Evolutionary conservation across 2,113 vertebrate genomes (phyloP).

Genomic region (Papio anubis): DNA sequence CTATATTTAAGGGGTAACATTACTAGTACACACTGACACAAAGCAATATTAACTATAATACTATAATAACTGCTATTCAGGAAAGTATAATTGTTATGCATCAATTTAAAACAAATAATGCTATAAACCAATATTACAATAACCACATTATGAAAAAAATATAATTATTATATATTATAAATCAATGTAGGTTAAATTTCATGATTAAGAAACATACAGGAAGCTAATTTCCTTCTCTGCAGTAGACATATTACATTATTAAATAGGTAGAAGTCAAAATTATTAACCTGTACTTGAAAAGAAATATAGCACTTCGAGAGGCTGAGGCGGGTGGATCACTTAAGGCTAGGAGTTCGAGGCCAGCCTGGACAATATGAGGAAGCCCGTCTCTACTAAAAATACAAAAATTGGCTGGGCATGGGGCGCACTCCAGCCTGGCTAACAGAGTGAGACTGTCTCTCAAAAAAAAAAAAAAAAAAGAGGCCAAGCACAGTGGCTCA

Average conservation of each 20-base stretch:
- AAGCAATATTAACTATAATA: not conserved
- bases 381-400: too few relatives aligned
- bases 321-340: too few relatives aligned
- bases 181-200: not conserved
- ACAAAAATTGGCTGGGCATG: too few relatives aligned
- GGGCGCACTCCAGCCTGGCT: too few relatives aligned
- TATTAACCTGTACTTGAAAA: not conserved
- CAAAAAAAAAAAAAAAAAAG: too few relatives aligned
- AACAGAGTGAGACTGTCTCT: too few relatives aligned
- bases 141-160: not conserved
- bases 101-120: not conserved
- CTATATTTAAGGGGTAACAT: not conserved
- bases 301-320: not conserved
- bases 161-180: not conserved
- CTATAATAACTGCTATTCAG: not conserved
- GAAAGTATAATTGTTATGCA: not conserved
- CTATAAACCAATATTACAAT: not conserved
- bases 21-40: not conserved
- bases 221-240: not conserved
- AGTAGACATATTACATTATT: not conserved
- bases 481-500: too few relatives aligned
- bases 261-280: not conserved
- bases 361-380: too few relatives aligned
- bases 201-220: not conserved
- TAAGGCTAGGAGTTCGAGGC: too few relatives aligned